Conservation (phyloP, 1,140 invertebrate genomes). For the Megalonaias nervosa region DNA sequence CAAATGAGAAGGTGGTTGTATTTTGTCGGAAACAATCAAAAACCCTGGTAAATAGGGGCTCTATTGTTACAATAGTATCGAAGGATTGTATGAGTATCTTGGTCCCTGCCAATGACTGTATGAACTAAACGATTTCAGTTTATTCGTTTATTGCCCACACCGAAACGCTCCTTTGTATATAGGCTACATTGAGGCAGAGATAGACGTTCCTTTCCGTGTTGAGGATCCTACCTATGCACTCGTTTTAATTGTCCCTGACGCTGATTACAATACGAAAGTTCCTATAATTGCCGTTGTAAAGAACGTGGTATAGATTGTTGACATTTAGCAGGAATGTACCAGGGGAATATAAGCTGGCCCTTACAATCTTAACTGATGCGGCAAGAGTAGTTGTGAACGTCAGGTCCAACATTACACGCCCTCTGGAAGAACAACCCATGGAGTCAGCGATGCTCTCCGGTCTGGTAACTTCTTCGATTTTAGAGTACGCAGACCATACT, state of each 20-base stretch:
- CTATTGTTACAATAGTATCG: constrained; percentile 1
- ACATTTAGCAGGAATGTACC: constrained; percentile 1
- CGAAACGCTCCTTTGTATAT: too few relatives aligned
- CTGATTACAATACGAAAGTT: constrained; percentile 4
- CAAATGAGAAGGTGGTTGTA: not conserved
- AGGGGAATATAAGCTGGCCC: constrained; percentile 6
- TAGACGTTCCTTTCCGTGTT: not conserved
- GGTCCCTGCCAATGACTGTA: too few relatives aligned
- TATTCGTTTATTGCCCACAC: too few relatives aligned
- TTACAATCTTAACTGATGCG: too few relatives aligned
- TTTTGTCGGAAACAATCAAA: not conserved
- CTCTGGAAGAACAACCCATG: not conserved
- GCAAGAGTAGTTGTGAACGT: constrained; percentile 3
- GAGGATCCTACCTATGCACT: too few relatives aligned
- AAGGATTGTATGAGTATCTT: not conserved
- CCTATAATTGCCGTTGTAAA: constrained; percentile 6
- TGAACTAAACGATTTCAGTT: too few relatives aligned
- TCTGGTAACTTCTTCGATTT: constrained; percentile 19
- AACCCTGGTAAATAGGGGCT: not conserved
- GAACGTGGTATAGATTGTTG: not conserved
- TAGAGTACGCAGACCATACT: constrained; percentile 15
- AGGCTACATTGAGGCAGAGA: too few relatives aligned
- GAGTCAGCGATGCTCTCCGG: constrained; percentile 27
- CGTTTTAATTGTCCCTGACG: too few relatives aligned
- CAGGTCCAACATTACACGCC: constrained; percentile 18